Base-by-base conservation (phyloP, 2,797 vertebrate genomes). In the Cygnus olor region DNA sequence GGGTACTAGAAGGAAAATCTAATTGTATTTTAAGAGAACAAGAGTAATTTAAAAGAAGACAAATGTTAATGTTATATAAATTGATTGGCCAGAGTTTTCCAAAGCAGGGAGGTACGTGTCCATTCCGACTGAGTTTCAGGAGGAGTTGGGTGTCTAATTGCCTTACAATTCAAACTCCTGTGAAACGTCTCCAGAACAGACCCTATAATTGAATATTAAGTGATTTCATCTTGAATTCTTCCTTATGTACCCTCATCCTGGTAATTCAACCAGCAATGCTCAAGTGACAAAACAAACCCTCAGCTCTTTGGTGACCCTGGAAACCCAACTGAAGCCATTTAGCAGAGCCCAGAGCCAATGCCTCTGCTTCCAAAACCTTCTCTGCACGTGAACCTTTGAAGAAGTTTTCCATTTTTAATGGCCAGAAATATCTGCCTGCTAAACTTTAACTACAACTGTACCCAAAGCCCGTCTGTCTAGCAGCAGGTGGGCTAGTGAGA, bases 401-500 rank as follows among this genome's bases (percentile, higher is more conserved):
- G 81, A 96, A 95, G 72, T 85, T 95, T 30, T 78, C 91, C 74
- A 91, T 95, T 94, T 96, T 91, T 78, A 91, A 94, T 93, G 73
- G 58, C 94, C 95, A 76, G 56, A 96, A 93, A 96, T 95, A 87
- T 90, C 94, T 70, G 84, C 93, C 94, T 85, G 64, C 94, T 97
- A 97, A 97, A 97, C 97, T 95, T 96, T 96, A 95, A 97, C 96
- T 96, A 96, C 97, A 95, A 94, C 94, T 94, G 85, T 94, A 88
- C 97, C 97, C 94, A 16, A 82, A 96, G 97, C 96, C 80, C 94
- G 96, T 97, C 98, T 97, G 96, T 88, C 85, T 94, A 97, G 97
- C 89, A 96, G 97, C 98, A 98, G 98, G 98, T 97, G 97, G 98
- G 97, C 93, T 60, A 94, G 96, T 87, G 94, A 95, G 96, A 97